Percentiles rank a stretch among this genome's conserved stretches.
Evolutionary conservation across 1,140 invertebrate genomes (phyloP).

Genomic region (Pentalonia nigronervosa): DNA sequence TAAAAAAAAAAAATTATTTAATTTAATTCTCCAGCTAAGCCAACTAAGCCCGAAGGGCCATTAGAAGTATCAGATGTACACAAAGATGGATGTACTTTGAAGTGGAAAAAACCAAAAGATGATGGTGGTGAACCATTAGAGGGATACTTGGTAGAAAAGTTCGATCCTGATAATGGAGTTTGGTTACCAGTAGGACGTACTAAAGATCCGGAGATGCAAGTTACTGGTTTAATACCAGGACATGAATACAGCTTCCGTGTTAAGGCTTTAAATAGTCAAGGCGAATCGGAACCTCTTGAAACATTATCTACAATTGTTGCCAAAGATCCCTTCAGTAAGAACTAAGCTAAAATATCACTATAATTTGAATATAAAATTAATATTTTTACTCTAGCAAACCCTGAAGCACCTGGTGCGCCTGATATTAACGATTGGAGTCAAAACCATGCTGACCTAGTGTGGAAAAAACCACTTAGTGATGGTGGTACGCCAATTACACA

Average conservation of each 20-base stretch:
- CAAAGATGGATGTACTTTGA: constrained; percentile 93
- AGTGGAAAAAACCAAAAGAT: constrained; percentile 98
- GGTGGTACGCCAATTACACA: constrained; percentile 91
- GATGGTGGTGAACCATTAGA: constrained; percentile 96
- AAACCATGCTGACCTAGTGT: constrained; percentile 87
- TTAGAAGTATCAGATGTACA: constrained; percentile 93
- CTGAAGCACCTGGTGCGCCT: constrained; percentile 83
- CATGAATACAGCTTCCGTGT: constrained; percentile 98
- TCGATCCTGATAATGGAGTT: constrained; percentile 87
- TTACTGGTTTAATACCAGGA: constrained; percentile 86
- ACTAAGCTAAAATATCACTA: neutral
- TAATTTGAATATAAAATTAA: neutral
- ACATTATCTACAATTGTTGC: constrained; percentile 90
- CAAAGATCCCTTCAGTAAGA: constrained; percentile 95
- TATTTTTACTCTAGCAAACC: constrained; percentile 69
- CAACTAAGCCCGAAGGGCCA: constrained; percentile 91
- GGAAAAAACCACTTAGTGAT: constrained; percentile 82
- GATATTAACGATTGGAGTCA: constrained; percentile 91
- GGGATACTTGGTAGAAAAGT: constrained; percentile 95
- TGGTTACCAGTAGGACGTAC: constrained; percentile 89
- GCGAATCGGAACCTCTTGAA: constrained; percentile 95
- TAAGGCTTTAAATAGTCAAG: constrained; percentile 95
- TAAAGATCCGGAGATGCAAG: constrained; percentile 83
- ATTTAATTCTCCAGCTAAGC: constrained; percentile 74
- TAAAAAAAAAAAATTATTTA: neutral